Evolutionary conservation across 2,113 vertebrate species (phyloP).

Genomic region (Aphyosemion australe): DNA sequence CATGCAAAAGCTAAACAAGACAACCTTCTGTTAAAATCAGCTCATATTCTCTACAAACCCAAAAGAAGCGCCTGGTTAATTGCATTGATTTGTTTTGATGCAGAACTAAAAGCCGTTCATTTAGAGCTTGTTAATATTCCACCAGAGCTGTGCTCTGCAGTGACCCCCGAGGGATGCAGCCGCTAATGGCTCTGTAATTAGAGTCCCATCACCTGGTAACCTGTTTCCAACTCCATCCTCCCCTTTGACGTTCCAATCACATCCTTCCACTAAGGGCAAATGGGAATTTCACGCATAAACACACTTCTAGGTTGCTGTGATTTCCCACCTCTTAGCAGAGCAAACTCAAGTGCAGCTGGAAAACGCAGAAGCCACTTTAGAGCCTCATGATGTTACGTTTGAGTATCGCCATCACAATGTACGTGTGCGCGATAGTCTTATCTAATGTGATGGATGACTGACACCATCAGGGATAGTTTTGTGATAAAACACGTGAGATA

Average conservation of each 20-base stretch:
- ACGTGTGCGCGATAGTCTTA: too few relatives aligned
- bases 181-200: slow-evolving; percentile 53
- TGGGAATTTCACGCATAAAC: slow-evolving; percentile 15
- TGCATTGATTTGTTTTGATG: slow-evolving; percentile 26
- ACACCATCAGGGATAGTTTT: too few relatives aligned
- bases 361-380: slow-evolving; percentile 60
- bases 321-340: slow-evolving; percentile 15
- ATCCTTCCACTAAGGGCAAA: not conserved
- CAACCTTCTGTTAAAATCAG: too few relatives aligned
- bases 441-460: too few relatives aligned
- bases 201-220: slow-evolving; percentile 35
- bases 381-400: not conserved
- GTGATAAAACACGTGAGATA: too few relatives aligned
- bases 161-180: slow-evolving; percentile 21
- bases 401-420: too few relatives aligned
- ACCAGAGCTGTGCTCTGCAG: slow-evolving; percentile 20
- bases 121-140: slow-evolving; percentile 53
- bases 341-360: slow-evolving; percentile 47
- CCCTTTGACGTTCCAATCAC: not conserved
- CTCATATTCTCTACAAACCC: too few relatives aligned
- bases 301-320: not conserved
- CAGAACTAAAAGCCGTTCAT: slow-evolving; percentile 30
- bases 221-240: slow-evolving; percentile 27
- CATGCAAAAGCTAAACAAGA: too few relatives aligned
- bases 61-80: not conserved